These are phyloP conservation scores for Eledona agricola DNA, from an alignment of 2,888 invertebrate genomes.

Conservation along the genomic window DNA sequence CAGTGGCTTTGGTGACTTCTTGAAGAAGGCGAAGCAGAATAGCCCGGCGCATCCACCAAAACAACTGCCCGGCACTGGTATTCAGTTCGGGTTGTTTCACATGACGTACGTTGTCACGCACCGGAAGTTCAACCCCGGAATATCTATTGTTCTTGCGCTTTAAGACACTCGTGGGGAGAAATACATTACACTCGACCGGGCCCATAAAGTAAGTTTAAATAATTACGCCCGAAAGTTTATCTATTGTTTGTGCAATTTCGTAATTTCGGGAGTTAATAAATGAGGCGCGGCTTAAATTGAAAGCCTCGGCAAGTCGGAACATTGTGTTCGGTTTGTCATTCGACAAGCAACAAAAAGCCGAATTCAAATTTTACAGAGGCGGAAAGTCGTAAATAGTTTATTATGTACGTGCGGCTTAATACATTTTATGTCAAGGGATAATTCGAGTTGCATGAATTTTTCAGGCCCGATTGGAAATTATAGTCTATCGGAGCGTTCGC, in stretches of 20 bases:
- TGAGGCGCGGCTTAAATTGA: constrained; percentile 22
- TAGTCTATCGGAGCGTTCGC: constrained; percentile 5
- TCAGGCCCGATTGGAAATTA: constrained; percentile 2
- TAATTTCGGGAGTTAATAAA: constrained; percentile 27
- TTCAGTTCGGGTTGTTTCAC: constrained; percentile 11
- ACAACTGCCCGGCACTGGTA: not conserved
- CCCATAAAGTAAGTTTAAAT: constrained; percentile 28
- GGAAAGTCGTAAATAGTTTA: no score
- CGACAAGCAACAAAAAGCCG: no score
- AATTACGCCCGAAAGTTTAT: constrained; percentile 29
- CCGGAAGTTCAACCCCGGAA: constrained; percentile 10
- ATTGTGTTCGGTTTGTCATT: constrained; percentile 6
- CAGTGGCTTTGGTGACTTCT: no score
- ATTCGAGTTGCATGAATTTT: not conserved
- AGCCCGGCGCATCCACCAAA: constrained; percentile 27
- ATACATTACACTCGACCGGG: constrained; percentile 25
- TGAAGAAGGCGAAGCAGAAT: no score
- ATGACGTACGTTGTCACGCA: constrained; percentile 22
- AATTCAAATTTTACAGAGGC: no score
- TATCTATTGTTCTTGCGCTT: constrained; percentile 24
- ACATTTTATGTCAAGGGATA: no score
- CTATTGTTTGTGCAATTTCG: constrained; percentile 14
- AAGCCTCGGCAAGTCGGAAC: constrained; percentile 8
- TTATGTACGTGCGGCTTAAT: no score
- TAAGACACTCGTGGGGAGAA: constrained; percentile 25